Conservation (phyloP, 1,140 invertebrate genomes). For the Leptonema lineaticorne region DNA sequence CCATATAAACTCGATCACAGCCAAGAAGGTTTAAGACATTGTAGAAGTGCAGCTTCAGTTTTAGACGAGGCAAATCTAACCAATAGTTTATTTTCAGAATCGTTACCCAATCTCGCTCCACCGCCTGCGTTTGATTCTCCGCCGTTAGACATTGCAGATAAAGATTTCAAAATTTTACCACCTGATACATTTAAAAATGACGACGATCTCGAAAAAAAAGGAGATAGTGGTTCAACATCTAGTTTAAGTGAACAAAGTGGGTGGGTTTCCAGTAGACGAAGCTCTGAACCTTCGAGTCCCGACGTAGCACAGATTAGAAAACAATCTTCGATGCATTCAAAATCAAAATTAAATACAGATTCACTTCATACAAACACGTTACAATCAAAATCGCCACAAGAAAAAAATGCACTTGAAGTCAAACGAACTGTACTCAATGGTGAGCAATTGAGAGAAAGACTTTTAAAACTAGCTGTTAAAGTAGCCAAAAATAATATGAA, state of each 20-base stretch:
- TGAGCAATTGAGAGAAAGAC: slow-evolving; percentile 60
- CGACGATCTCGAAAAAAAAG: slow-evolving; percentile 49
- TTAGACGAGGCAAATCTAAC: slow-evolving; percentile 55
- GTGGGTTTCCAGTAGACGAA: slow-evolving; percentile 72
- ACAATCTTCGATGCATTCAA: slow-evolving; percentile 33
- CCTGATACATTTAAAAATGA: slow-evolving; percentile 54
- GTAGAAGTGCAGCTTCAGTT: slow-evolving; percentile 62
- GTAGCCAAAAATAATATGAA: slow-evolving; percentile 50
- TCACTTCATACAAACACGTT: slow-evolving; percentile 36
- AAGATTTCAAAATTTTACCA: slow-evolving; percentile 56
- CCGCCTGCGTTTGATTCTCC: slow-evolving; percentile 58
- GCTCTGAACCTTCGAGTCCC: slow-evolving; percentile 59
- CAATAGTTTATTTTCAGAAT: slow-evolving; percentile 58
- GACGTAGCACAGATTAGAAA: slow-evolving; percentile 45
- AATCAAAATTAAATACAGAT: slow-evolving; percentile 49
- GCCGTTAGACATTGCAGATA: slow-evolving; percentile 53
- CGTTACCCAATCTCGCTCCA: slow-evolving; percentile 63
- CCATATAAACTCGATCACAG: slow-evolving; percentile 59
- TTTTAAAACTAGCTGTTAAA: slow-evolving; percentile 60
- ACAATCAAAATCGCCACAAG: slow-evolving; percentile 39
- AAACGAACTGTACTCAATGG: slow-evolving; percentile 58
- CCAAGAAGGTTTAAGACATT: slow-evolving; percentile 58
- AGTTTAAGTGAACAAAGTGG: slow-evolving; percentile 75
- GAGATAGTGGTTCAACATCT: slow-evolving; percentile 65
- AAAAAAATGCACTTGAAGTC: slow-evolving; percentile 51